These are phyloP conservation scores for Ceratina japonica DNA, from an alignment of 1,140 invertebrate species.

Conservation along the genomic window DNA sequence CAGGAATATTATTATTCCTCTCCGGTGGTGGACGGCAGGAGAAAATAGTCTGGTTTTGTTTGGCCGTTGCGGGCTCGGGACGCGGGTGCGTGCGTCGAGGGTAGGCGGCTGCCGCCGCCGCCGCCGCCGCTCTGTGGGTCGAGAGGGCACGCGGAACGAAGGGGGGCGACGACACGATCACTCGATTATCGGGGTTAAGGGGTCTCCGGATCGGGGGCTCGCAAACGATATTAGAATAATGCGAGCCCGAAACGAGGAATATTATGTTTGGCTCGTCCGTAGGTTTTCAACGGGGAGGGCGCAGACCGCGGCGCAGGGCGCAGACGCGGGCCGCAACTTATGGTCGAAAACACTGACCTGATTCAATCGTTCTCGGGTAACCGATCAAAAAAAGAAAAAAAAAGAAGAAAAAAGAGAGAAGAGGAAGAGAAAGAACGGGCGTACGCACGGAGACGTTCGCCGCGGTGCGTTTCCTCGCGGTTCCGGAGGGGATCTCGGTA, in stretches of 20 bases:
- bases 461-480: not conserved
- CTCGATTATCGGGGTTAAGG: conserved; percentile 33
- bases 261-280: conserved; percentile 76
- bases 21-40: too few relatives aligned
- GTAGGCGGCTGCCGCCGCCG: too few relatives aligned
- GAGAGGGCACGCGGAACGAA: not conserved
- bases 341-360: conserved; percentile 79
- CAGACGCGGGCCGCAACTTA: conserved; percentile 75
- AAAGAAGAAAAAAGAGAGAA: not conserved
- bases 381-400: conserved; percentile 11
- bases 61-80: not conserved
- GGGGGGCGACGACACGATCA: conserved; percentile 18
- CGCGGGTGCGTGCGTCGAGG: not conserved
- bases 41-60: too few relatives aligned
- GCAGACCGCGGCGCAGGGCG: conserved; percentile 59
- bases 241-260: conserved; percentile 61
- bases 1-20: too few relatives aligned
- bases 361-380: conserved; percentile 73
- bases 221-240: conserved; percentile 69
- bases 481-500: not conserved
- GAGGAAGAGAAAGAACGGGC: too few relatives aligned
- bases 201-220: conserved; percentile 16
- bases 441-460: not conserved
- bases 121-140: too few relatives aligned
- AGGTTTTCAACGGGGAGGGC: conserved; percentile 77